Base-by-base conservation (phyloP, 2,797 vertebrate species). In the Agapornis canus region DNA sequence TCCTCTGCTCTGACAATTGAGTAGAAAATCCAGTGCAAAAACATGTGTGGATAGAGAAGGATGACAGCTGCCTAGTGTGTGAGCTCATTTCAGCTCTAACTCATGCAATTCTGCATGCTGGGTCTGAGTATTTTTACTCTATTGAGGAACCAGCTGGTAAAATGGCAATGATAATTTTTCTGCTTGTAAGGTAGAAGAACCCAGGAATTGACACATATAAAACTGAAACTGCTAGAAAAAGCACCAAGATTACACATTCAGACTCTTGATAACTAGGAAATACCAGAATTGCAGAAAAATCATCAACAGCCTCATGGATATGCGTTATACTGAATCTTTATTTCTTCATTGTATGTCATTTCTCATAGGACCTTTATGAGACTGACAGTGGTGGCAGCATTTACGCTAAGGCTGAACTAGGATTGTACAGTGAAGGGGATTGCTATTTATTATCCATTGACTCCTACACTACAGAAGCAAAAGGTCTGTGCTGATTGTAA, bases 1-100 rank as follows among this genome's bases (percentile, higher is more conserved):
- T 85, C n/a, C 48, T 45, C 35, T 3, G 1, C 49, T 77, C 35
- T 0, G 3, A 23, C 2, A 5, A 14, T 22, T 6, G 1, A 31
- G 56, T 66, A 52, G 43, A 35, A 89, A 78, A 77, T 27, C 13
- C 15, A 7, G 6, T 45, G 43, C 63, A 48, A 79, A 90, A 64
- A 9, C 1, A 0, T 64, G 15, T 23, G 29, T 47, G 9, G 25
- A 17, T 5, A 52, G 76, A 80, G 52, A 76, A 63, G 68, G 39
- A 25, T 40, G 40, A 39, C 59, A 79, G 21, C 45, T 79, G 11
- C 11, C 27, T 19, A 11, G 17, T 43, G 22, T 43, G 14, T 57
- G 25, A 83, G 49, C 49, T 77, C 25, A 11, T 82, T 78, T 19
- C n/a, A 57, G 5, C 43, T 75, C 26, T 79, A 32, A 13, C 16